A percentile compares a stretch with the other conserved stretches of the same genome.
phyloP scores from a whole-genome alignment of 2,113 vertebrate genomes.

The Otocyon megalotis region DNA sequence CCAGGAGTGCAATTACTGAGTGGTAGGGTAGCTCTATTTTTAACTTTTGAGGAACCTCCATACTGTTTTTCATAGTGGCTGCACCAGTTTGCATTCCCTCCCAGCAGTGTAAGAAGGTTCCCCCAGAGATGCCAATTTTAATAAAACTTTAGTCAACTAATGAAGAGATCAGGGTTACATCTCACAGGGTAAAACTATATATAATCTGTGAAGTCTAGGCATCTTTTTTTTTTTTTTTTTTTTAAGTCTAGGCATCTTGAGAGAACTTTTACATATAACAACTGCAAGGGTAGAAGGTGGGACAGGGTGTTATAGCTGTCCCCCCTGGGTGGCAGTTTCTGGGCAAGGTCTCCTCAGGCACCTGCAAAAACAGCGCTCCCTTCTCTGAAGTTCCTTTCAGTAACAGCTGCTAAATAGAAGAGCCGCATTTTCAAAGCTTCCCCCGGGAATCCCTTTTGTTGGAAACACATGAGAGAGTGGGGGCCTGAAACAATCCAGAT shows the following conservation, averaged over 20 bases:
- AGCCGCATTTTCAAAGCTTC: neutral
- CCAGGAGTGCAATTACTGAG: neutral
- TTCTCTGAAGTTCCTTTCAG: neutral
- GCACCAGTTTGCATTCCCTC: neutral
- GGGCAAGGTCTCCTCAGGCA: neutral
- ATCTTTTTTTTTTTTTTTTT: neutral
- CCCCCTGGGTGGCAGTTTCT: neutral
- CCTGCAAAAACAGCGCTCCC: neutral
- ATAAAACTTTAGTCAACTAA: neutral
- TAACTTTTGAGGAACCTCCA: neutral
- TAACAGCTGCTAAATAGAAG: neutral
- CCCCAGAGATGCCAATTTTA: neutral
- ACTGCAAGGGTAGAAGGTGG: fast-evolving
- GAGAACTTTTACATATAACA: neutral
- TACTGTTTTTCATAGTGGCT: neutral
- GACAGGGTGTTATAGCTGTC: neutral
- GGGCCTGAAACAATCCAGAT: neutral
- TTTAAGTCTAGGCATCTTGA: neutral
- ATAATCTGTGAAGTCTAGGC: neutral
- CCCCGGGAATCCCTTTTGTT: neutral
- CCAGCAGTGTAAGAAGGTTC: neutral
- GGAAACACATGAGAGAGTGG: neutral
- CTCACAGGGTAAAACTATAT: neutral
- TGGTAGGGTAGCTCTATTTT: neutral
- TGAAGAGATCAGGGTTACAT: neutral